Base-by-base conservation (phyloP, 2,797 vertebrate species). In the Molossus alvarezi region DNA sequence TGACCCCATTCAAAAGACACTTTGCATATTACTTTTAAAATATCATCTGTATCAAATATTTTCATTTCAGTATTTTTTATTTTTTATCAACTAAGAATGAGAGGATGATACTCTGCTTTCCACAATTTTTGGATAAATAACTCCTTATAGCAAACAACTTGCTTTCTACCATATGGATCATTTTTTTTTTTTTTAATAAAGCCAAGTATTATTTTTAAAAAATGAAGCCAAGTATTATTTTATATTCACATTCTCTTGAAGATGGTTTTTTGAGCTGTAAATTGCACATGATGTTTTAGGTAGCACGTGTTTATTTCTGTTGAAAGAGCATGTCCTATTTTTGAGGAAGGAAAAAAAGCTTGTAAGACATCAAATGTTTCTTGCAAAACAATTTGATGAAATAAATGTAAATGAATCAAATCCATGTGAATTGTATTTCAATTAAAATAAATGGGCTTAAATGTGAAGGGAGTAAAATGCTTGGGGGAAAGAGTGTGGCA, bases 361-460 rank as follows among this genome's bases (percentile, higher is more conserved):
- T 94, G 69, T 95, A 90, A 95, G 94, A 97, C 97, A 97, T 97
- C 97, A 98, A 96, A 97, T 97, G 94, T 76, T 92, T 95, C 95
- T 97, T 97, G 96, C 97, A 95, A 97, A 97, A 98, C 94, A 95
- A 89, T 94, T 97, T 95, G 89, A 82, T 93, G 96, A 96, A 97
- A 96, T 96, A 93, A 94, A 96, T 94, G 95, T 97, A 97, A 98
- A 97, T 97, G 89, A 97, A 97, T 96, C 93, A 97, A 91, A 97
- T 97, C 96, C 96, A 97, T 96, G 91, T 97, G 97, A 97, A 88
- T 95, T 93, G 84, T 77, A 72, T 94, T 97, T 92, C 93, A 96
- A 41, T 93, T 67, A 88, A 91, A 97, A 93, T 93, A 92, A 97
- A 95, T 97, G 58, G 77, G 65, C 51, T 93, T 94, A 90, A 95